These are phyloP conservation scores for Aurelia coerulea DNA, from an alignment of 30 jellyfish, hydroid and myxozoan species.

Conservation along the genomic window DNA sequence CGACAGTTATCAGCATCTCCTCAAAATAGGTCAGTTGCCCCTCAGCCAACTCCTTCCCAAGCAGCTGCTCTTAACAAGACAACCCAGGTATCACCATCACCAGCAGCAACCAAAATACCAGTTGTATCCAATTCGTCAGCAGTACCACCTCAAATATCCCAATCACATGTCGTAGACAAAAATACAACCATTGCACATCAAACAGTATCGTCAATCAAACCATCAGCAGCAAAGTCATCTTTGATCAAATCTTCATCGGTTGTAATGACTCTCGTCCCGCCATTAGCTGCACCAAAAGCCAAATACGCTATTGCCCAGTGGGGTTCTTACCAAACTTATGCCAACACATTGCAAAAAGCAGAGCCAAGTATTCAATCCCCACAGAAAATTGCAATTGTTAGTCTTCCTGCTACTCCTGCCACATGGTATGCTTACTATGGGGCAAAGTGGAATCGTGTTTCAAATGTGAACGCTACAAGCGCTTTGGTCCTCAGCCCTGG, in stretches of 20 bases:
- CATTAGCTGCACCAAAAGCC: conserved; percentile 9
- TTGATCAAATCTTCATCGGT: not conserved
- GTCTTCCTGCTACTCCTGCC: not conserved
- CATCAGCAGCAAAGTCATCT: conserved; percentile 4
- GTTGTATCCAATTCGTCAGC: not conserved
- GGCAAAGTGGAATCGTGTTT: conserved; percentile 24
- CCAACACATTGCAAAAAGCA: conserved; percentile 6
- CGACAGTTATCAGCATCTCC: not conserved
- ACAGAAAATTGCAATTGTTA: conserved; percentile 15
- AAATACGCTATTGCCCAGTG: not conserved
- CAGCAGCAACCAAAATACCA: not conserved
- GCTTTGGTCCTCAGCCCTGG: conserved; percentile 39
- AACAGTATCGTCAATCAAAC: not conserved
- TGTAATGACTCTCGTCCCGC: no score
- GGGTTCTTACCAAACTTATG: not conserved
- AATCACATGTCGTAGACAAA: no score
- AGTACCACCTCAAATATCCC: not conserved
- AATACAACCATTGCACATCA: no score
- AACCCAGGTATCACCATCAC: not conserved
- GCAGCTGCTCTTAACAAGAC: no score
- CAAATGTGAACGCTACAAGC: not conserved
- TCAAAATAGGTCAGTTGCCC: no score
- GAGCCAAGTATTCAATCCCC: conserved; percentile 15
- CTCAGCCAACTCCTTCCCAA: no score
- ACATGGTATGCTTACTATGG: conserved; percentile 24